phyloP scores from a whole-genome alignment of 2,797 vertebrate species.

The Tarsius wallacei region DNA sequence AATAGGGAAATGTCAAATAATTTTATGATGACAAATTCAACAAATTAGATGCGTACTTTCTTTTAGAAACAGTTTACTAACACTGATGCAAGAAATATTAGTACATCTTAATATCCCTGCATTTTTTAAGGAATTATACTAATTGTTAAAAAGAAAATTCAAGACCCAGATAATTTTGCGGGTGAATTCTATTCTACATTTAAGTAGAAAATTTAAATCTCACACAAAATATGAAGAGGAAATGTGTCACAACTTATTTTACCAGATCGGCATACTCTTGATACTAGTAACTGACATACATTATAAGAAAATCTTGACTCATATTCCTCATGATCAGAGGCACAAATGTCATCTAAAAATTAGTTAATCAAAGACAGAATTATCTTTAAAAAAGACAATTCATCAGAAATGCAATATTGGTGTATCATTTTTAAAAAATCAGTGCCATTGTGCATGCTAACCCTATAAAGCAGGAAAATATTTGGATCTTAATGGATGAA shows the following conservation, averaged over 20 bases:
- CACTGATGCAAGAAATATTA: background rate
- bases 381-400: background rate
- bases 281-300: background rate
- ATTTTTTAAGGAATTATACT: background rate
- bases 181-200: background rate
- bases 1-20: background rate
- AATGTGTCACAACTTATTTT: background rate
- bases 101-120: background rate
- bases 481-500: background rate
- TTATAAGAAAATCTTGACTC: background rate
- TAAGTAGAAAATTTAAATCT: background rate
- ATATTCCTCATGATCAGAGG: background rate
- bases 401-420: background rate
- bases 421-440: background rate
- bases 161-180: background rate
- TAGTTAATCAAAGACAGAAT: background rate
- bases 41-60: background rate
- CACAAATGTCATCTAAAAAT: background rate
- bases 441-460: background rate
- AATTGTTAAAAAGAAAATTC: background rate
- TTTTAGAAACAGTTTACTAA: background rate
- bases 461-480: background rate
- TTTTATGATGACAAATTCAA: background rate
- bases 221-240: background rate
- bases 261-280: background rate